Conservation (phyloP, 2,113 vertebrate genomes). For the Pangasianodon hypophthalmus region DNA sequence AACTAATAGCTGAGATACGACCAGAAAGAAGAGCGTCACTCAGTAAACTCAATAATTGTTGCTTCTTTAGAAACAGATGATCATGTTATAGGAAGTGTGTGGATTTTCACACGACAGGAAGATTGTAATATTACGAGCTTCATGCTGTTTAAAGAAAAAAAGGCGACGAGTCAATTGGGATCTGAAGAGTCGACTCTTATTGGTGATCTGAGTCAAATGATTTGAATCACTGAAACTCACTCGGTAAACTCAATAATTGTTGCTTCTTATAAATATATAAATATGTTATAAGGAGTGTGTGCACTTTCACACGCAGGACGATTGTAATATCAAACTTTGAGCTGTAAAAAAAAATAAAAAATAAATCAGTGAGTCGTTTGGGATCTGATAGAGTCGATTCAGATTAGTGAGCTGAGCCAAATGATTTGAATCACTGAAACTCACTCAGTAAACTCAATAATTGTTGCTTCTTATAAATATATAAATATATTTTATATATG, state of each 20-base stretch:
- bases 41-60: neutral
- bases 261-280: neutral
- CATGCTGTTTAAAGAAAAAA: neutral
- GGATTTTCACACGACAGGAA: neutral
- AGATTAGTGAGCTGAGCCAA: neutral
- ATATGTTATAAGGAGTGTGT: neutral
- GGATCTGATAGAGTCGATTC: neutral
- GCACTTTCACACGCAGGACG: too few species aligned
- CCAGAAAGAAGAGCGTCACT: neutral
- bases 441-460: neutral
- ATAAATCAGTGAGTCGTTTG: neutral
- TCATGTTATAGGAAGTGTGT: neutral
- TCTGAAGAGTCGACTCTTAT: neutral
- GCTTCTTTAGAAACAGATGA: neutral
- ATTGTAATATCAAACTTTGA: neutral
- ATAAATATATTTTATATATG: too few species aligned
- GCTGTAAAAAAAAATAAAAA: neutral
- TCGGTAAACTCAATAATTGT: neutral
- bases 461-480: neutral
- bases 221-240: neutral
- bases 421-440: neutral
- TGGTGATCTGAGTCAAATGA: neutral
- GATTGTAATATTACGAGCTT: neutral
- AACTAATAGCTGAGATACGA: neutral
- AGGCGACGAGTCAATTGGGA: neutral